Conservation (phyloP, 2,113 vertebrate genomes). For the Morone saxatilis region DNA sequence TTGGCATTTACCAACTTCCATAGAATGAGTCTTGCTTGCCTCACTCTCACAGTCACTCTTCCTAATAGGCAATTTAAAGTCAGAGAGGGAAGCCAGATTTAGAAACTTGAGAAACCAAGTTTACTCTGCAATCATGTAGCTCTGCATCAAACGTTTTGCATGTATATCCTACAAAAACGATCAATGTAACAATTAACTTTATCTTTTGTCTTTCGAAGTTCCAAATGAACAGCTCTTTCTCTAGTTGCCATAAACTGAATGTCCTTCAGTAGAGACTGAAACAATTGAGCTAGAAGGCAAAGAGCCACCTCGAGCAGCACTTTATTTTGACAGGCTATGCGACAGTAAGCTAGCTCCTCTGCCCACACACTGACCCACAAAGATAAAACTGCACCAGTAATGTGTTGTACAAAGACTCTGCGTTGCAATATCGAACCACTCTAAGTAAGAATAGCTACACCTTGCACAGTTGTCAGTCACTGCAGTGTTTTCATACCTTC, state of each 20-base stretch:
- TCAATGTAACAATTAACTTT: neutral
- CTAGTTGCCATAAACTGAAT: neutral
- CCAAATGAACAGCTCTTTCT: neutral
- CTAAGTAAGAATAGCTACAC: neutral
- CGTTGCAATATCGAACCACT: neutral
- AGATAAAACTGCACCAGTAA: neutral
- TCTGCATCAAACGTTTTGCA: neutral
- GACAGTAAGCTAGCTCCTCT: slow-evolving; percentile 35
- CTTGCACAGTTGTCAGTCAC: neutral
- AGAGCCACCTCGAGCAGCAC: slow-evolving; percentile 4
- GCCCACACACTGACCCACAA: neutral
- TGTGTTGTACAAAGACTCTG: neutral
- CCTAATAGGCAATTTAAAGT: neutral
- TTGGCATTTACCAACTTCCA: neutral
- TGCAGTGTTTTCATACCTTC: slow-evolving; percentile 30
- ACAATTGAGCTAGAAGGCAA: neutral
- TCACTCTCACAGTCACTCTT: neutral
- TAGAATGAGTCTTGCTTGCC: neutral
- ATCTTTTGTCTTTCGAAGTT: too few species aligned
- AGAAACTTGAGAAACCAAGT: neutral
- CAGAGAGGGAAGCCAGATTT: too few species aligned
- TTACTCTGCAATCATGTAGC: neutral
- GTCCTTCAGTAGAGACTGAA: neutral
- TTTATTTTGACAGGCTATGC: slow-evolving; percentile 32
- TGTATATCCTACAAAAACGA: neutral